Base-by-base conservation (phyloP, 2,888 invertebrate species). In the Plemyria rubiginata region DNA sequence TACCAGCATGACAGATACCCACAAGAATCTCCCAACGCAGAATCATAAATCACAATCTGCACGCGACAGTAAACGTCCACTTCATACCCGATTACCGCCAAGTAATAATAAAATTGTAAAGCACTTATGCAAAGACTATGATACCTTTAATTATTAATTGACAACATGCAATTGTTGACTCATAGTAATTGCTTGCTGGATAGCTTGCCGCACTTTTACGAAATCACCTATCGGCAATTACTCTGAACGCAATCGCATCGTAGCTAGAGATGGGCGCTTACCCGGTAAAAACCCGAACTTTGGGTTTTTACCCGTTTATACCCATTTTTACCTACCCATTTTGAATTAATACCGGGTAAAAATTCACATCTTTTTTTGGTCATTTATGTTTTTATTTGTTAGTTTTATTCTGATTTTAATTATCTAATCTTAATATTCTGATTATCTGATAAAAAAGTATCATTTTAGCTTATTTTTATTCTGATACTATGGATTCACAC, bases 81-180 rank as follows among this genome's bases (percentile, higher is more conserved):
- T 71, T 70, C 69, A 69, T 70, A 67, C 68, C 60, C 65, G 67
- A 75, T 74, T 71, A 74, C 70, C 59, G 68, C 60, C 62, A 16
- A 45, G 45, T 45, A 45, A 45, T 45, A 45, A 45, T 45, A 45
- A 45, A 45, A 45, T 45, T 75, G 73, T 82, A 81, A 82, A 81
- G 76, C 81, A 84, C 76, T 79, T 82, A 83, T 84, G 80, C 78
- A 83, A 81, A 82, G 77, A 72, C 67, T 76, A 82, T 84, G 82
- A 88, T 86, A 87, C 84, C 83, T 72, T 78, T 79, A 84, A 87
- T 88, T 89, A 88, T 70, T 75, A 74, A 84, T 82, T 82, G 85
- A 84, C 84, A 87, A 77, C 82, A 74, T 82, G 81, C 86, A 87
- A 89, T 88, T 88, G 85, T 85, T 79, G 71, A 71, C 73, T 79